Evolutionary conservation across 2,888 invertebrate genomes (phyloP), one percentile per base, ranked within the genome.

Genomic region (Netelia fuscicornis): DNA sequence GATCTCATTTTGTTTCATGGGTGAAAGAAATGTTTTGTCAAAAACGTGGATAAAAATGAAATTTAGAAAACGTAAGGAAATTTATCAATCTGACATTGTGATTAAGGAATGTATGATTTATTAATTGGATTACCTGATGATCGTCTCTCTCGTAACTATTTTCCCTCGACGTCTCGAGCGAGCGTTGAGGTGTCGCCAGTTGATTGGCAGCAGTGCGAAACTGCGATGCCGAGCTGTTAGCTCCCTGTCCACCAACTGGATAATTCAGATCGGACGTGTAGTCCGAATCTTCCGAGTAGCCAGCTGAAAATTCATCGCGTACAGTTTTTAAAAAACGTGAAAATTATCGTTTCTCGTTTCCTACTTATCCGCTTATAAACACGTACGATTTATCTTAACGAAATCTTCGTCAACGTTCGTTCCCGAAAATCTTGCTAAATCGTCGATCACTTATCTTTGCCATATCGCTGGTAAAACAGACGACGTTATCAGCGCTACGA

Each of bases 231-330:
- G 98, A 98, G 92, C 97, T 97, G 95, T 98, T 98, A 90, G 98
- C 96, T 93, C 98, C 98, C 93, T 97, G 97, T 76, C 95, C 95
- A 85, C 96, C 97, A 91, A 97, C 96, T 74, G 98, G 98, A 95
- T 97, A 98, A 95, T 98, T 98, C 92, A 98, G 96, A 94, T 99
- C 99, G 86, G 98, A 98, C 86, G 98, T 99, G 95, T 99, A 99
- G 95, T 99, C 99, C 90, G 98, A 98, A 94, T 99, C 98, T 94
- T 99, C 99, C 72, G 98, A 98, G 94, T 98, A 97, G 83, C 98
- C 98, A 94, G 98, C 98, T 98, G 95, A 90, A 95, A 95, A 71
- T 68, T 79, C 58, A 68, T 5, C 11, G 13, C 13, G 13, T 2
- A 48, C 48, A 20, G 10, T 48, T 13, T 48, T 58, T 2, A 23